phyloP scores from a whole-genome alignment of 2,113 vertebrate genomes.

The Leptodactylus fuscus region DNA sequence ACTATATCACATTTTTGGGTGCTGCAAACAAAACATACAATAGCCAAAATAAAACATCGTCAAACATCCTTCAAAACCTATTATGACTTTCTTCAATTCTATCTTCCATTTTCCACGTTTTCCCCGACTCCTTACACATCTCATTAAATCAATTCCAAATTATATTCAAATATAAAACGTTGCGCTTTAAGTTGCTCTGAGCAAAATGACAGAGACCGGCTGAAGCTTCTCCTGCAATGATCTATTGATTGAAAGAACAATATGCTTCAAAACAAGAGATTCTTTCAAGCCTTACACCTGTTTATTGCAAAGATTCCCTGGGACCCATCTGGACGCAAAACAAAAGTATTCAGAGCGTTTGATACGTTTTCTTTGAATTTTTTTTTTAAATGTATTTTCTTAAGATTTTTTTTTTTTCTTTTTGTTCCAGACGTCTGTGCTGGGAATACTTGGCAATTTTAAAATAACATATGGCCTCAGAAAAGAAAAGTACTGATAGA shows the following conservation, averaged over 20 bases:
- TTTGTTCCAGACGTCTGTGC: background rate
- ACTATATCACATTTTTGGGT: no score
- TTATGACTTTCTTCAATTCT: background rate
- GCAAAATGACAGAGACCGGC: background rate
- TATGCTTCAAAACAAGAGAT: slow-evolving; percentile 33
- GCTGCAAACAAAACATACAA: no score
- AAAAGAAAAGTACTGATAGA: background rate
- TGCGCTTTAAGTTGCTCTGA: background rate
- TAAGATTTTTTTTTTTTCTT: background rate
- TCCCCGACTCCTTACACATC: background rate
- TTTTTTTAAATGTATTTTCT: slow-evolving; percentile 1
- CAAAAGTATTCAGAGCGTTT: slow-evolving; percentile 11
- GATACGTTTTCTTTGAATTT: slow-evolving; percentile 5
- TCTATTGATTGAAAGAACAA: slow-evolving; percentile 54
- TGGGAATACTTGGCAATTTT: slow-evolving; percentile 7
- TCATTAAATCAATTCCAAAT: background rate
- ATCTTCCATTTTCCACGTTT: background rate
- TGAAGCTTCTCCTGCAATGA: background rate
- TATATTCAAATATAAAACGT: slow-evolving; percentile 24
- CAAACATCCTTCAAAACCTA: background rate
- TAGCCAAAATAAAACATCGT: background rate
- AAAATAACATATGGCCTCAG: slow-evolving; percentile 19
- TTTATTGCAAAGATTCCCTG: slow-evolving; percentile 25
- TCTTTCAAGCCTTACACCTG: slow-evolving; percentile 41
- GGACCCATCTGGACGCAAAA: slow-evolving; percentile 44